Base-by-base conservation (phyloP, 2,888 invertebrate genomes). In the Acrobasis consociella region DNA sequence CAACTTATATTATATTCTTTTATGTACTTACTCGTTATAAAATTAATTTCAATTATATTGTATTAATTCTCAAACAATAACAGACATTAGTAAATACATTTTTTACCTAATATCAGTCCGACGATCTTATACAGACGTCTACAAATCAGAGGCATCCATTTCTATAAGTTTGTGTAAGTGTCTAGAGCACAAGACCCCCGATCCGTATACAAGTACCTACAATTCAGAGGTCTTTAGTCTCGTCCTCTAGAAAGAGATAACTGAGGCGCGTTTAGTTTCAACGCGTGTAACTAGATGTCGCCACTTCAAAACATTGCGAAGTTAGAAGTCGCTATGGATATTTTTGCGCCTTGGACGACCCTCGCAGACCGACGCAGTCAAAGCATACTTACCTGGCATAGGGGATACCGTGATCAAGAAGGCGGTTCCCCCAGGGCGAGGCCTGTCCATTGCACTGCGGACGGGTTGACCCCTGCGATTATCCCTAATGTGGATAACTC, bases 361-460 rank as follows among this genome's bases (percentile, higher is more conserved):
- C 53, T 38, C 53, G 15, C 38, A 15, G 16, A 9, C 16, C 9
- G 15, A 15, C 2, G 3, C 39, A 7, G 16, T 42, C 8, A 37
- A 16, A 38, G 22, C 49, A 11, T 15, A 65, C 53, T 63, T 50
- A 58, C 59, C 52, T 51, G 52, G 52, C 52, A 46, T 63, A 52
- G 52, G 52, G 52, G 52, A 52, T 52, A 52, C 52, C 52, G 52
- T 52, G 52, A 52, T 52, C 52, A 52, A n/a, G 52, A 52, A 31
- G 52, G 52, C 52, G 52, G 52, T 52, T 52, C 52, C 52, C 52
- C 52, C 52, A 52, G 52, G 52, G 52, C 52, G 52, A 52, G 52
- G 52, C 52, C 52, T 52, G 52, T 52, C 52, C 52, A 52, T 52
- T 52, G 52, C 52, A 52, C 52, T 52, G 52, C 52, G 52, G 52